phyloP scores from a whole-genome alignment of 2,888 invertebrate species.

The Hetaerina titia region DNA sequence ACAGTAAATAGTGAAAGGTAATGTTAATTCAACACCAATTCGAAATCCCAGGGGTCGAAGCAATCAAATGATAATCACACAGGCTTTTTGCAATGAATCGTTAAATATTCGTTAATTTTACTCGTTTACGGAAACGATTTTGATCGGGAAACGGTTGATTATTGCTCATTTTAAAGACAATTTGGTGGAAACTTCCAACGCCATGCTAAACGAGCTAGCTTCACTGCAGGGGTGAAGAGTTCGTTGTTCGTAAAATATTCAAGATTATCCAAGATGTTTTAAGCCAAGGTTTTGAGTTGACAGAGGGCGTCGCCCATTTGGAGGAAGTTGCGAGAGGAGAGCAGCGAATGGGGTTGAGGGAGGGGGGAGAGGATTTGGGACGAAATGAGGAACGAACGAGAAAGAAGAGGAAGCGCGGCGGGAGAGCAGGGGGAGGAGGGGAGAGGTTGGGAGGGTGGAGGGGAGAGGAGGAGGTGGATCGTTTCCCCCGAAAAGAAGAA shows the following conservation, averaged over 20 bases:
- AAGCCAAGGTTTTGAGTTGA: not conserved
- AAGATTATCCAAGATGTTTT: slow-evolving; percentile 32
- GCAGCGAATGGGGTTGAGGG: not conserved
- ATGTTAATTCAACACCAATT: no score
- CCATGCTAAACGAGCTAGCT: not conserved
- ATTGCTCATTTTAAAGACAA: no score
- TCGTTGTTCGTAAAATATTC: slow-evolving; percentile 22
- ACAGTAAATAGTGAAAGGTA: no score
- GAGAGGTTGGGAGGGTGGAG: not conserved
- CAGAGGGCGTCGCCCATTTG: slow-evolving; percentile 12
- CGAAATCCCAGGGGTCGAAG: no score
- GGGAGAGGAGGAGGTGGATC: not conserved
- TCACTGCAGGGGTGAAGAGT: not conserved
- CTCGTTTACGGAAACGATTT: no score
- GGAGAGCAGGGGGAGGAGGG: not conserved
- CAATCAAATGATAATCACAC: no score
- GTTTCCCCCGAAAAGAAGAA: not conserved
- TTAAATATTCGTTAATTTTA: no score
- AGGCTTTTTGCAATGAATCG: no score
- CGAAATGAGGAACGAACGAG: not conserved
- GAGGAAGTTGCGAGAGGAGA: not conserved
- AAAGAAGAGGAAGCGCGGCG: not conserved
- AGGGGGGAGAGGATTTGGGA: not conserved
- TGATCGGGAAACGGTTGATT: no score
- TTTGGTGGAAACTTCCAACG: not conserved